Base-by-base conservation (phyloP, 1,140 invertebrate species). In the Atta cephalotes region DNA sequence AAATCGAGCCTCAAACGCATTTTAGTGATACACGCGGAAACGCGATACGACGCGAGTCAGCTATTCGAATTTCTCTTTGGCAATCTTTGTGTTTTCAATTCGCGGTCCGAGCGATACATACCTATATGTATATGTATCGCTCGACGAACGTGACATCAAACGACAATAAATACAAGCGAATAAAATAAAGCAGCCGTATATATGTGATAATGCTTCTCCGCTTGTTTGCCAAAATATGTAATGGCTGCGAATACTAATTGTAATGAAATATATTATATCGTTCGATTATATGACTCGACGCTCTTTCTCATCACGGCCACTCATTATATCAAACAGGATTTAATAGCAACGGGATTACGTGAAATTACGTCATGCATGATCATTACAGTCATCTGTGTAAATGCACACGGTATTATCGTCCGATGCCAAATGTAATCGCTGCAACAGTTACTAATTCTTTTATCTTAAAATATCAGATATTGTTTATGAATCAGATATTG, bases 1-100 rank as follows among this genome's bases (percentile, higher is more conserved):
- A 81, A 81, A 81, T 72, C 53, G 78, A 81, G 79, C 51, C 21
- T 81, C 66, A 71, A 81, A 81, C 79, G 66, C 66, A 60, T 81
- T 81, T 81, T 72, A 72, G 79, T 21, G 66, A 81, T 81, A 72
- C 66, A 45, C 66, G 51, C 16, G 78, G 78, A 81, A 81, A 81
- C 49, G 6, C 25, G 79, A 81, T 72, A 71, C 66, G 16, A 81
- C 35, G 28, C 49, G 31, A 58, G 68, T 45, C 39, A 82, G 80
- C 56, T 62, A 49, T 82, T 82, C 35, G 56, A 31, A 74, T 82
- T 82, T 82, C 56, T 82, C 80, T 82, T 82, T 82, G 68, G 68
- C 14, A 62, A 74, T 74, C 68, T 74, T 82, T 82, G 25, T 74
- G 14, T 82, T 82, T 82, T 81, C 51, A 71, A 71, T 58, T 81